Percentiles rank a stretch among this genome's conserved stretches.
Evolutionary conservation across 2,797 vertebrate genomes (phyloP).

Genomic region (Hemitrygon akajei): DNA sequence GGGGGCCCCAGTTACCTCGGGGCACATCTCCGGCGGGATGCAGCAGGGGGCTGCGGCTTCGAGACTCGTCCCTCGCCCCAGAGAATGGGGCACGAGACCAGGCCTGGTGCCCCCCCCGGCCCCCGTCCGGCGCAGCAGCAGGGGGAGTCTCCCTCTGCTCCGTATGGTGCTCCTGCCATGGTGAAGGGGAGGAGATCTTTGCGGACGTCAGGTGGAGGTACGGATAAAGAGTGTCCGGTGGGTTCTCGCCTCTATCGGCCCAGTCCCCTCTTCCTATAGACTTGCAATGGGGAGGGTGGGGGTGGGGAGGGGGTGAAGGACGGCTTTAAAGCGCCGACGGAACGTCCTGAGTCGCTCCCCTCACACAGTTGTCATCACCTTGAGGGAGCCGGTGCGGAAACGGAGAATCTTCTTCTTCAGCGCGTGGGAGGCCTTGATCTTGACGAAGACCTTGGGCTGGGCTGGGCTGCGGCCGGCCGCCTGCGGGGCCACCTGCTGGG

Average conservation of each 20-base stretch:
- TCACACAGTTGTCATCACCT: conserved; percentile 88
- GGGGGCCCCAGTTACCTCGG: too few species aligned
- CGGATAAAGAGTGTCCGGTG: background rate
- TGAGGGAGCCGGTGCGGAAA: conserved; percentile 78
- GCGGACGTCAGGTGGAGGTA: too few species aligned
- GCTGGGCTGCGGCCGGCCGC: conserved; percentile 50
- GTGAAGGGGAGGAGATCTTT: background rate
- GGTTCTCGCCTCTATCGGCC: background rate
- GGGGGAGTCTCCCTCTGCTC: too few species aligned
- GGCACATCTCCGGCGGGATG: too few species aligned
- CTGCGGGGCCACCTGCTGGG: conserved; percentile 74
- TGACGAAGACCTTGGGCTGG: conserved; percentile 76
- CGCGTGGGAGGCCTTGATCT: conserved; percentile 81
- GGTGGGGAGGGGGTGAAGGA: background rate
- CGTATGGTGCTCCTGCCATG: background rate
- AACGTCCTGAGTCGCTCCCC: background rate
- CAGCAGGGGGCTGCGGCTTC: too few species aligned
- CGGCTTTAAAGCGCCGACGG: too few species aligned
- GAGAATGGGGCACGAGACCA: too few species aligned
- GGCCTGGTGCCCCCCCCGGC: too few species aligned
- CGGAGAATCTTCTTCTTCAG: conserved; percentile 83
- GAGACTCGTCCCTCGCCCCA: too few species aligned
- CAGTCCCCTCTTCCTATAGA: too few species aligned
- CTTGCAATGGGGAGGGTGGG: too few species aligned
- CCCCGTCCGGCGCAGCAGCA: too few species aligned